Conservation (phyloP, 2,113 vertebrate species). For the Strix aluco region DNA sequence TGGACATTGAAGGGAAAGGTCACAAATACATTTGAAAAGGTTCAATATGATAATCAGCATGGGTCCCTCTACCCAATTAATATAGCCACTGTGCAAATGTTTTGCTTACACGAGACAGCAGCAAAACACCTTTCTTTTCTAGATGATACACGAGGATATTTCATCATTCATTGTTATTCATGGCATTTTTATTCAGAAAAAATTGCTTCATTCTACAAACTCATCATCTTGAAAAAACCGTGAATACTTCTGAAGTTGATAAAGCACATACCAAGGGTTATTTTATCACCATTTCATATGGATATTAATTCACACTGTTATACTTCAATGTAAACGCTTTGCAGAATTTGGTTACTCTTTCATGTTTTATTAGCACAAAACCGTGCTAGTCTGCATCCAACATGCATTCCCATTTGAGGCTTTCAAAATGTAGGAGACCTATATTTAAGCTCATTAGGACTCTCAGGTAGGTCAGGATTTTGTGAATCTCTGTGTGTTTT, state of each 20-base stretch:
- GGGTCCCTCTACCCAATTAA: not conserved
- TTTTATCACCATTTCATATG: not conserved
- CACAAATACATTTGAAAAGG: not conserved
- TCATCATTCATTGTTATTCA: not conserved
- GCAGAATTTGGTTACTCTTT: not conserved
- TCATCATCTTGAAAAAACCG: not conserved
- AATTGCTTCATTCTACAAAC: not conserved
- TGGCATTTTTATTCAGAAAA: not conserved
- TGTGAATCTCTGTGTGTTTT: slow-evolving; percentile 5
- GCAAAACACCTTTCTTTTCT: not conserved
- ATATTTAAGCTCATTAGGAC: not conserved
- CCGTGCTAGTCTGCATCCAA: not conserved
- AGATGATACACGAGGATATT: not conserved
- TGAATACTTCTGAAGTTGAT: fast-evolving
- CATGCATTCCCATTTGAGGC: not conserved
- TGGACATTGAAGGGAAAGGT: not conserved
- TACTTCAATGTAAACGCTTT: not conserved
- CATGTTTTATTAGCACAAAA: not conserved
- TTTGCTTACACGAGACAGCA: not conserved
- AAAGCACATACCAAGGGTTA: not conserved
- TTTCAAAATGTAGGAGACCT: not conserved
- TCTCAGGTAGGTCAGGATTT: slow-evolving; percentile 32
- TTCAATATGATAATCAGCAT: not conserved
- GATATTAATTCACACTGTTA: not conserved
- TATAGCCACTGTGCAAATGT: not conserved